phyloP scores from a whole-genome alignment of 2,113 vertebrate species.

The Tachuris rubrigastra region DNA sequence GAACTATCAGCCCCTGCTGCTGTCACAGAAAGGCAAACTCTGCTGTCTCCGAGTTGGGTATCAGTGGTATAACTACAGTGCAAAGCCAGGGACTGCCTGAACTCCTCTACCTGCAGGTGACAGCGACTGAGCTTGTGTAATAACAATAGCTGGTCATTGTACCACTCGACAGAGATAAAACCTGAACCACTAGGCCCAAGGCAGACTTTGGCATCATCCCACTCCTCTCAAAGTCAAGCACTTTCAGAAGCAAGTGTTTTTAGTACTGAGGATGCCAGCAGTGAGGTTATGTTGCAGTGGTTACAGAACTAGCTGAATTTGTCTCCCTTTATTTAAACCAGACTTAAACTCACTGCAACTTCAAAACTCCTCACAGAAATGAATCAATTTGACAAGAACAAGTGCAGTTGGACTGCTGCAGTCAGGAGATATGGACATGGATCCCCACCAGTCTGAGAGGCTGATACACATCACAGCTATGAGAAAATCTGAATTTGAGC shows the following conservation, averaged over 20 bases:
- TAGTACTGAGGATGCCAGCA: not conserved
- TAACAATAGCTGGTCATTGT: not conserved
- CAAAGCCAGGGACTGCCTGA: not conserved
- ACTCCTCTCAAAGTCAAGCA: not conserved
- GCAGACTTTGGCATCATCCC: not conserved
- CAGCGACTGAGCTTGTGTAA: not conserved
- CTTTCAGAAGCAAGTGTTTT: not conserved
- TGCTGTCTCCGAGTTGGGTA: not conserved
- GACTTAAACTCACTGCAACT: not conserved
- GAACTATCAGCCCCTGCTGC: not conserved
- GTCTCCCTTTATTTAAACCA: not conserved
- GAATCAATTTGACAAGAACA: not conserved
- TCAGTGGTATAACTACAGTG: not conserved
- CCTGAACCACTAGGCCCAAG: not conserved
- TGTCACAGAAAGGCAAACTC: not conserved
- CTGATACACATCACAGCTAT: not conserved
- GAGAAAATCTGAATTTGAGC: not conserved
- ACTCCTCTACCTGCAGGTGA: not conserved
- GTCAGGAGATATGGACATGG: not conserved
- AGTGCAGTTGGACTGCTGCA: not conserved
- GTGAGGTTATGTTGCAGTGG: not conserved
- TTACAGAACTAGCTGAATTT: not conserved
- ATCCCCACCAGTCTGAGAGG: not conserved
- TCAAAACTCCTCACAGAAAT: not conserved
- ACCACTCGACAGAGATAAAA: not conserved